Evolutionary conservation across 2,797 vertebrate species (phyloP).

Genomic region (Liasis olivaceus): DNA sequence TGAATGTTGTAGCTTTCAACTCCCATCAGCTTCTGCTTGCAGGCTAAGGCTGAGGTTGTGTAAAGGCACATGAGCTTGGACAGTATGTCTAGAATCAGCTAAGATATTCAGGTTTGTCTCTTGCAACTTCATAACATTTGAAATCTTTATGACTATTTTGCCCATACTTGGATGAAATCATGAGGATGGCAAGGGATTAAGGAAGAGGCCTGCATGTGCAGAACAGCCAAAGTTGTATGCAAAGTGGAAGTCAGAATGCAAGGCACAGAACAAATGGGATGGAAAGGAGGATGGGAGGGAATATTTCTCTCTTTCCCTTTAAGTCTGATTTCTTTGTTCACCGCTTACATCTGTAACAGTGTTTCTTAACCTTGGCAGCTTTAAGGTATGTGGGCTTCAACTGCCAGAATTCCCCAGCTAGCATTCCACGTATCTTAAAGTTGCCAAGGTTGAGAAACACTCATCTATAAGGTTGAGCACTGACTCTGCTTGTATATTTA

Average conservation of each 20-base stretch:
- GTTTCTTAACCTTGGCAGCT: no score
- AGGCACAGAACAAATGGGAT: not conserved
- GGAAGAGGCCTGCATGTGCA: not conserved
- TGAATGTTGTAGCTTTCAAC: no score
- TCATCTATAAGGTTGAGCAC: not conserved
- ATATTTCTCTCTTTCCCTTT: not conserved
- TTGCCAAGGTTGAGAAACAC: no score
- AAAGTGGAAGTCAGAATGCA: not conserved
- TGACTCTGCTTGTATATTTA: not conserved
- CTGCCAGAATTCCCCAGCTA: no score
- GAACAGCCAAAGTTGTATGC: not conserved
- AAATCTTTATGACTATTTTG: not conserved
- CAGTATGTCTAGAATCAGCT: not conserved
- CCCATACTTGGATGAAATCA: not conserved
- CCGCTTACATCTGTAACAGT: not conserved
- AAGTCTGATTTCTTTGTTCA: not conserved
- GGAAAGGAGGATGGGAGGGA: not conserved
- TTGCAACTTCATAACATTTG: not conserved
- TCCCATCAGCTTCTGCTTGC: not conserved
- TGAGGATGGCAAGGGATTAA: not conserved
- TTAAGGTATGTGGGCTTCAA: no score
- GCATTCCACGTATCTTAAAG: no score
- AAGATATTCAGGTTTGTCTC: not conserved
- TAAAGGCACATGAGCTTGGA: not conserved
- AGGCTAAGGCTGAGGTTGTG: not conserved